Conservation (phyloP, 2,888 invertebrate genomes). For the Polia nebulosa region DNA sequence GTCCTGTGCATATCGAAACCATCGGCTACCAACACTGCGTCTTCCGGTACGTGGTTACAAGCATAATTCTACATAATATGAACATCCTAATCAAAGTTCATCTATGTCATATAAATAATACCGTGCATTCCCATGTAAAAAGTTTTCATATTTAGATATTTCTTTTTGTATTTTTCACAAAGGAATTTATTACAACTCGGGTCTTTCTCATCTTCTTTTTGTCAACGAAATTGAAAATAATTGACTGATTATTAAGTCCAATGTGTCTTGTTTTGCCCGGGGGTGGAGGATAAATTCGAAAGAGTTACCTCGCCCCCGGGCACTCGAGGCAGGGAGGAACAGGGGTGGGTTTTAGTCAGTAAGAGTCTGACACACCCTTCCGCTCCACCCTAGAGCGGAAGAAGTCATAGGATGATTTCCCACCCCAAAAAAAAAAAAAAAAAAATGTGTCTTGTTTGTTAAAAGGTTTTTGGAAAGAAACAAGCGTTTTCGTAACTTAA, state of each 20-base stretch:
- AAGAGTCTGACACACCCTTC: no score
- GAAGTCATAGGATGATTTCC: no score
- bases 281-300: no score
- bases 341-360: no score
- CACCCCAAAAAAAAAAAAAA: no score
- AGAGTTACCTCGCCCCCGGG: no score
- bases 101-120: background rate
- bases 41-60: no score
- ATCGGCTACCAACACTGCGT: no score
- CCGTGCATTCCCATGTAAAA: slow-evolving; percentile 13
- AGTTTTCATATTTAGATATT: slow-evolving; percentile 9
- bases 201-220: slow-evolving; percentile 17
- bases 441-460: slow-evolving; percentile 14
- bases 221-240: slow-evolving; percentile 47
- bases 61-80: background rate
- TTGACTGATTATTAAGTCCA: slow-evolving; percentile 32
- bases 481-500: slow-evolving; percentile 10
- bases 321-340: no score
- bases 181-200: slow-evolving; percentile 20
- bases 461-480: slow-evolving; percentile 11
- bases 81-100: background rate
- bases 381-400: no score
- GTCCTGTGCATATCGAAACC: no score
- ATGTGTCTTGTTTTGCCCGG: slow-evolving; percentile 13
- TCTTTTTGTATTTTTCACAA: slow-evolving; percentile 33